Evolutionary conservation across 2,113 vertebrate species (phyloP), one percentile per base, ranked within the genome.

Genomic region (Sorex araneus): DNA sequence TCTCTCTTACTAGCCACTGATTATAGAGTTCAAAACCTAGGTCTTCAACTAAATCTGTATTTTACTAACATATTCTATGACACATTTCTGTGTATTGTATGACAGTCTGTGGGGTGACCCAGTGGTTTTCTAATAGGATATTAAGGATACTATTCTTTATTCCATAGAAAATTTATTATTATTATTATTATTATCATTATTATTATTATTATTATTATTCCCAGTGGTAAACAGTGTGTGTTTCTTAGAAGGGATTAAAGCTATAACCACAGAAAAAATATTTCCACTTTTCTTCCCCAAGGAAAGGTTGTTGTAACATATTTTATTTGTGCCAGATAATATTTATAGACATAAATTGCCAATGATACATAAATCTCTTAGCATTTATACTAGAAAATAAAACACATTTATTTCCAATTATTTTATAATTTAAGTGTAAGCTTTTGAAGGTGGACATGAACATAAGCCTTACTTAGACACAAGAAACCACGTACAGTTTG

Each of bases 231-330:
- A 86, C 18, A 88, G n/a, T 79, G 23, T n/a, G 36, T 79, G 94
- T 92, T 67, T 54, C 15, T 47, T 4, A 78, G 25, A 83, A 69
- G 70, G 73, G 3, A 64, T 91, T 43, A 90, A 90, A 95, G n/a
- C 75, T 73, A 12, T 64, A 45, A 79, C 74, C 81, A 78, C 77
- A 93, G 69, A 87, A 88, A 87, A 94, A 93, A 93, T 23, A 43
- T 81, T 94, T 93, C 36, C n/a, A 1, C 94, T 89, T 60, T 60
- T 60, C 18, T 96, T 94, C 47, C 47, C 30, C 45, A 78, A 19
- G 36, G 85, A 84, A 82, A 86, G 1, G 3, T 23, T 87, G 6
- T 89, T 27, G 18, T 32, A 66, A 1, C 84, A 78, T 85, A 60
- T 74, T 75, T n/a, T 2, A 2, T 13, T 7, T 89, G 30, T 84